phyloP scores from a whole-genome alignment of 1,140 invertebrate genomes.

The Drosophila baimaii region DNA sequence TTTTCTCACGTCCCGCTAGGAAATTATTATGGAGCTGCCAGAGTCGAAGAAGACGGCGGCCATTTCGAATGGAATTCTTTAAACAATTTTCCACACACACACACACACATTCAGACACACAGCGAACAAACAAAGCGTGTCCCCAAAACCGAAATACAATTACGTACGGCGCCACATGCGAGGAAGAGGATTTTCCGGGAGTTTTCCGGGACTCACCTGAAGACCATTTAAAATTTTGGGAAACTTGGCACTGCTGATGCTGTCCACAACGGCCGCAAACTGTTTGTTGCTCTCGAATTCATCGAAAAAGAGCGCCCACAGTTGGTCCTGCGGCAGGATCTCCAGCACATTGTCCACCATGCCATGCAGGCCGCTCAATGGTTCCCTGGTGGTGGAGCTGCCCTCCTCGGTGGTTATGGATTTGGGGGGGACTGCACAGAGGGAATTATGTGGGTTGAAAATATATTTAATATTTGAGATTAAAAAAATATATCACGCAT shows the following conservation, averaged over 20 bases:
- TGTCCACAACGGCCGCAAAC: slow-evolving; percentile 69
- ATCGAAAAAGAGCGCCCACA: slow-evolving; percentile 74
- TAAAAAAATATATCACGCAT: slow-evolving; percentile 20
- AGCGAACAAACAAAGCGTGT: slow-evolving; percentile 47
- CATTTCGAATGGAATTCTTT: slow-evolving; percentile 61
- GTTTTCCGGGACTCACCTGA: slow-evolving; percentile 64
- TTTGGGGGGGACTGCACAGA: neutral
- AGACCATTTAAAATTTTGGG: slow-evolving; percentile 66
- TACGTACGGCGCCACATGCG: slow-evolving; percentile 33
- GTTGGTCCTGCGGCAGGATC: slow-evolving; percentile 74
- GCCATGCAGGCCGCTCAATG: slow-evolving; percentile 69
- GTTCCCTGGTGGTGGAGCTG: slow-evolving; percentile 28
- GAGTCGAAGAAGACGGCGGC: slow-evolving; percentile 21
- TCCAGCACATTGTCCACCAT: slow-evolving; percentile 74
- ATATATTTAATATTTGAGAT: too few relatives aligned
- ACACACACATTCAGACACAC: neutral
- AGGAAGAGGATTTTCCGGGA: neutral
- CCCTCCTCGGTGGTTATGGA: slow-evolving; percentile 16
- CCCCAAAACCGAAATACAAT: slow-evolving; percentile 44
- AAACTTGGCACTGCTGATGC: slow-evolving; percentile 70
- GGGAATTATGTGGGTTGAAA: neutral
- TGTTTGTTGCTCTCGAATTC: slow-evolving; percentile 74
- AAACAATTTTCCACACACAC: slow-evolving; percentile 51
- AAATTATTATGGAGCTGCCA: slow-evolving; percentile 73
- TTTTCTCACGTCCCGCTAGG: slow-evolving; percentile 64